Evolutionary conservation across 2,888 invertebrate genomes (phyloP), one percentile per base, ranked within the genome.

Genomic region (Capitulum mitella): DNA sequence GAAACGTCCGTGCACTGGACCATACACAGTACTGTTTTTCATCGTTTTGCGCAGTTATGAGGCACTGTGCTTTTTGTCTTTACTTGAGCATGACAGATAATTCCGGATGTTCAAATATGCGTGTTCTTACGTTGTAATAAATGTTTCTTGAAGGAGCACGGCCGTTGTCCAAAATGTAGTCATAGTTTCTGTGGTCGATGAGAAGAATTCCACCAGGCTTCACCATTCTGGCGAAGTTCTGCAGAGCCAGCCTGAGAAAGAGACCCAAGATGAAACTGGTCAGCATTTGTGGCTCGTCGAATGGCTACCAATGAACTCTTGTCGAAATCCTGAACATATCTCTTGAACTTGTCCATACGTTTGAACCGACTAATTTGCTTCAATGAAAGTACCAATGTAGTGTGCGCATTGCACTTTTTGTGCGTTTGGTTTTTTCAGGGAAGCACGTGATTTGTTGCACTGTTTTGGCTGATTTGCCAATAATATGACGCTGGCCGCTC

Each of bases 181-280:
- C 95, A 82, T 94, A 95, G 85, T 95, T 95, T 84, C 95, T 90
- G 84, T 95, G 95, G 85, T 95, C 95, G 78, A 95, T 94, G 77
- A 95, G 87, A 75, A 95, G 86, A 26, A 94, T 87, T 0, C 95
- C 95, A 8, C 94, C 94, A 0, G 94, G 93, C 85, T 92, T 93
- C 6, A 95, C 88, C 85, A 94, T 93, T 83, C 89, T 89, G 82
- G 92, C 91, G 85, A 95, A 95, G 86, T 95, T 94, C 78, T 85
- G 86, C 34, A 95, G 86, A 19, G 95, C 94, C 64, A 82, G 46
- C 79, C 85, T 85, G 76, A 79, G 12, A 37, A 34, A n/a, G n/a
- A n/a, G 43, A n/a, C n/a, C n/a, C n/a, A n/a, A n/a, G n/a, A n/a
- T n/a, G n/a, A n/a, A n/a, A n/a, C n/a, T n/a, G n/a, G n/a, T n/a